Conservation (phyloP, 2,888 invertebrate species). For the Lithophane socia region DNA sequence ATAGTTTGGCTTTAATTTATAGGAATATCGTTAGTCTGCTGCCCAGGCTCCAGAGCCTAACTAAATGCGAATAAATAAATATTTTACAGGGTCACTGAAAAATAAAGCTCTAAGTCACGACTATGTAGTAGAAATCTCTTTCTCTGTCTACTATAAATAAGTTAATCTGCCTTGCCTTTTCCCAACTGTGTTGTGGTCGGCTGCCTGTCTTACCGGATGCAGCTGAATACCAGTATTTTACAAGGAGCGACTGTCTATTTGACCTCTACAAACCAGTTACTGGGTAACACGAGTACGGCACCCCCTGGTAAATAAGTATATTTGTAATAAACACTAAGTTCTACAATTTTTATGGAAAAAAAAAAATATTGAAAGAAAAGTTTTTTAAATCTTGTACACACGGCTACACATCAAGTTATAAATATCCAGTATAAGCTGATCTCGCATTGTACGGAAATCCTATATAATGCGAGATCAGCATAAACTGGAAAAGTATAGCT, state of each 20-base stretch:
- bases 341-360: not conserved
- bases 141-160: not conserved
- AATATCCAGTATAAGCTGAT: too few species aligned
- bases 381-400: not conserved
- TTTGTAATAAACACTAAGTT: not conserved
- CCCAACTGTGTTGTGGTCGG: not conserved
- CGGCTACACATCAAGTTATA: too few species aligned
- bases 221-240: not conserved
- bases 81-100: not conserved
- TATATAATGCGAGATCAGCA: too few species aligned
- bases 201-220: not conserved
- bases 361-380: not conserved
- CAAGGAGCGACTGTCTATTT: too few species aligned
- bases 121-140: not conserved
- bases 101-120: not conserved
- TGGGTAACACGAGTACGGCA: not conserved
- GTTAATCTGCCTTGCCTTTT: not conserved
- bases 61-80: not conserved
- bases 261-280: not conserved
- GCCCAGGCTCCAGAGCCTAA: not conserved
- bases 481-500: too few species aligned
- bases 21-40: not conserved
- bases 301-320: not conserved
- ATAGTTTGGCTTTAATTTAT: not conserved
- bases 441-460: too few species aligned